phyloP scores from a whole-genome alignment of 1,140 invertebrate species.

The Plectrocnemia conspersa region DNA sequence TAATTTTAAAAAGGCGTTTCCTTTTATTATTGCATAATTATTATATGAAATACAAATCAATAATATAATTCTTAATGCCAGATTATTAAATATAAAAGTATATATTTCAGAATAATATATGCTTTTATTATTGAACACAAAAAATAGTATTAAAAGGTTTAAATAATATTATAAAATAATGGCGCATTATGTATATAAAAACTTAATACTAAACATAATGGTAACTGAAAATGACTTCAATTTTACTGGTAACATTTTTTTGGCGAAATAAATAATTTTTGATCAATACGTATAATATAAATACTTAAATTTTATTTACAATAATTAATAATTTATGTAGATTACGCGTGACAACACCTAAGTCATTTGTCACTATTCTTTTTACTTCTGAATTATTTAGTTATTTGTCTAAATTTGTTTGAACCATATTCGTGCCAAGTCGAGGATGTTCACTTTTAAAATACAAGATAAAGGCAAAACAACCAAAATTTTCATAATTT shows the following conservation, averaged over 20 bases:
- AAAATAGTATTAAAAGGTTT: too few species aligned
- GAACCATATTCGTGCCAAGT: conserved; percentile 32
- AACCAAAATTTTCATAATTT: neutral
- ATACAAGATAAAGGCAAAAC: neutral
- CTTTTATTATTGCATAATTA: conserved; percentile 32
- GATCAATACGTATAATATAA: neutral
- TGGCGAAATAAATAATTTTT: conserved; percentile 23
- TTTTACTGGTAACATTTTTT: conserved; percentile 4
- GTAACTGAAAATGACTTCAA: conserved; percentile 28
- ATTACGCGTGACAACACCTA: conserved; percentile 31
- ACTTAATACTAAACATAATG: conserved; percentile 19
- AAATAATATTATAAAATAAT: conserved; percentile 7
- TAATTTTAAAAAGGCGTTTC: conserved; percentile 26
- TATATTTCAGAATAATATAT: too few species aligned
- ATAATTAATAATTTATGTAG: too few species aligned
- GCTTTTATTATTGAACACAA: too few species aligned
- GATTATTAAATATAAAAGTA: too few species aligned
- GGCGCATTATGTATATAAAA: neutral
- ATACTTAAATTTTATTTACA: conserved; percentile 20
- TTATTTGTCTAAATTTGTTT: too few species aligned
- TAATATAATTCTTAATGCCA: too few species aligned
- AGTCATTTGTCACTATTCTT: conserved; percentile 24
- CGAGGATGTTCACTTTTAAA: conserved; percentile 33
- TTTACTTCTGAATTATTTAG: too few species aligned
- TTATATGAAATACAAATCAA: conserved; percentile 8